A percentile compares a stretch with the other conserved stretches of the same genome.
Evolutionary conservation across 1,140 invertebrate genomes (phyloP).

Genomic region (Diuraphis noxia): DNA sequence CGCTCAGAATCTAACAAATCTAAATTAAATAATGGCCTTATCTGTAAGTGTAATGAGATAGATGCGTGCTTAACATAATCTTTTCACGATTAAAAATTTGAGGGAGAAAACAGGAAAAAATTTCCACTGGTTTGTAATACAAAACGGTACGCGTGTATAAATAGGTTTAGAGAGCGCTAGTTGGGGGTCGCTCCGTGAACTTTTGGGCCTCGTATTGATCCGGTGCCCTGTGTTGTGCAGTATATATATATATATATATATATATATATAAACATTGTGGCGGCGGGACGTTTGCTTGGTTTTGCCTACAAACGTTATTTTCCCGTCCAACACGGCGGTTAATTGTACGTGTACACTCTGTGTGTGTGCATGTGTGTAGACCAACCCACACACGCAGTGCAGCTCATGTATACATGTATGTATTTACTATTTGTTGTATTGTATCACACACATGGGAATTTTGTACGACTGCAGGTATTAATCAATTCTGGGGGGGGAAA

Average conservation of each 20-base stretch:
- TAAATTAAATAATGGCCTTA: no score
- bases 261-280: background rate
- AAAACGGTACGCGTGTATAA: background rate
- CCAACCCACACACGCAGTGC: background rate
- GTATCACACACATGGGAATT: background rate
- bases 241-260: background rate
- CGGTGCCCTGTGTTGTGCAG: conserved; percentile 23
- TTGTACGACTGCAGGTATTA: background rate
- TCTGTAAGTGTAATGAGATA: background rate
- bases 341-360: conserved; percentile 3
- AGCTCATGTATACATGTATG: no score
- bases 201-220: conserved; percentile 54
- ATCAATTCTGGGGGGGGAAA: background rate
- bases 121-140: background rate
- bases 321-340: conserved; percentile 26
- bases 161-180: conserved; percentile 50
- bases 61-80: background rate
- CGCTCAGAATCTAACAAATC: no score
- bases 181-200: conserved; percentile 48
- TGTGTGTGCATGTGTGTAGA: no score
- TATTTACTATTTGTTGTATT: background rate
- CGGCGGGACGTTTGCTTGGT: conserved; percentile 34
- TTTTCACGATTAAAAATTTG: background rate
- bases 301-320: conserved; percentile 49
- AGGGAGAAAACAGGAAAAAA: background rate